Evolutionary conservation across 1,140 invertebrate species (phyloP).

Genomic region (Cydia amplana): DNA sequence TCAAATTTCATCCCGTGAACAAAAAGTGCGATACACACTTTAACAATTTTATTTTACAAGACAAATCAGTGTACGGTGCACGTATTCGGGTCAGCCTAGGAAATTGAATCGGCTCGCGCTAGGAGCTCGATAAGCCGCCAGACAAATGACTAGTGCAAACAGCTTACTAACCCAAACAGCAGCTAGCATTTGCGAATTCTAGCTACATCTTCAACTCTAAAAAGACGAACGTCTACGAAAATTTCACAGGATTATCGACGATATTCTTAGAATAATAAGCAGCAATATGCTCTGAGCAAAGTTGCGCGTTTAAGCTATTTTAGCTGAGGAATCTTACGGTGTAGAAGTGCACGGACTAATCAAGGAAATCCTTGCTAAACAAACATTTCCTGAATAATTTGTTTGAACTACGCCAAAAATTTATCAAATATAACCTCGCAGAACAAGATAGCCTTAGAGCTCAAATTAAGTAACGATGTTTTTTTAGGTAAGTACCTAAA

Average conservation of each 20-base stretch:
- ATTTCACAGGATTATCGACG: background rate
- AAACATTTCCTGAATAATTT: background rate
- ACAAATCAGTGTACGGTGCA: constrained; percentile 3
- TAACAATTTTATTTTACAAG: constrained; percentile 8
- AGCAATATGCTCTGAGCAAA: background rate
- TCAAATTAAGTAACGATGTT: no score
- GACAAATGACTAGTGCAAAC: constrained; percentile 49
- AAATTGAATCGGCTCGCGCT: constrained; percentile 51
- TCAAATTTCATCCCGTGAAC: background rate
- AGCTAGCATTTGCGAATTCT: constrained; percentile 27
- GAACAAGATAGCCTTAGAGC: no score
- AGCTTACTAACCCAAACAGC: constrained; percentile 38
- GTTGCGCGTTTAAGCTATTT: background rate
- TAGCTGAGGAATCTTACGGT: background rate
- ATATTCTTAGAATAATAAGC: background rate
- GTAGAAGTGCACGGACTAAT: constrained; percentile 5
- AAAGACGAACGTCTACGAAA: background rate
- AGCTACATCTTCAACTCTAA: background rate
- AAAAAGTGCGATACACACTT: background rate
- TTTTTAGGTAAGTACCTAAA: no score
- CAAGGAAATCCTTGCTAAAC: background rate
- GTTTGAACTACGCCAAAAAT: background rate
- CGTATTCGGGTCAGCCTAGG: constrained; percentile 50
- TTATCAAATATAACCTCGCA: no score
- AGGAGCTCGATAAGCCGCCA: constrained; percentile 46